Conservation (phyloP, 1,140 invertebrate species). For the Hermetia illucens region DNA sequence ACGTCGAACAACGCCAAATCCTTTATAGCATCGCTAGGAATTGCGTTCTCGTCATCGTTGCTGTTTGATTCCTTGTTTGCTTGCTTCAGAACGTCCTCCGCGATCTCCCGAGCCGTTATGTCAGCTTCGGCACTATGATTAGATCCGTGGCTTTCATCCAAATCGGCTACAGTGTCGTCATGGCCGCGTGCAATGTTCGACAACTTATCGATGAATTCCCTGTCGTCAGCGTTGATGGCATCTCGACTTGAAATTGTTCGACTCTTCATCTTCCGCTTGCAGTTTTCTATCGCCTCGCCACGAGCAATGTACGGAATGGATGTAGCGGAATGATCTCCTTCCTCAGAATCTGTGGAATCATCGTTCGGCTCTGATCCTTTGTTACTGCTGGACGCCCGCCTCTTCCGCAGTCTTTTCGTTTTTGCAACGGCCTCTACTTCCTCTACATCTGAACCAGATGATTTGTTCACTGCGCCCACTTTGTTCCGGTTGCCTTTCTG, state of each 20-base stretch:
- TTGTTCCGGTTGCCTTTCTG: neutral
- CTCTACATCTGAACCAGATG: neutral
- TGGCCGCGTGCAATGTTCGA: neutral
- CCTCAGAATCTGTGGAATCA: neutral
- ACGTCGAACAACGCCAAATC: too few species aligned
- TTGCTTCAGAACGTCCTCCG: slow-evolving; percentile 14
- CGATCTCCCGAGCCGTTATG: slow-evolving; percentile 18
- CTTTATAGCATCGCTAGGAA: too few species aligned
- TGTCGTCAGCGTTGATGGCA: too few species aligned
- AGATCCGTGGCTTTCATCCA: too few species aligned
- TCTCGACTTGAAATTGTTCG: too few species aligned
- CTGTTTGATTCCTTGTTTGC: slow-evolving; percentile 4
- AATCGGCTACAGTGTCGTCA: too few species aligned
- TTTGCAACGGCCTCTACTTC: neutral
- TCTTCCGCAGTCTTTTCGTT: slow-evolving; percentile 3
- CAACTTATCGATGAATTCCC: neutral
- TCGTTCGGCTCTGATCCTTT: slow-evolving; percentile 1
- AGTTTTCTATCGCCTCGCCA: neutral
- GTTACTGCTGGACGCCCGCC: neutral
- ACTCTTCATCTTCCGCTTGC: neutral
- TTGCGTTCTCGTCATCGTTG: too few species aligned
- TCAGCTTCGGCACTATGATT: slow-evolving; percentile 10
- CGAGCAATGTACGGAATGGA: neutral
- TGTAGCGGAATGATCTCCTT: too few species aligned
- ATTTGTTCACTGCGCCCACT: neutral